These are phyloP conservation scores for Pterostichus niger DNA, from an alignment of 2,888 invertebrate species.

Conservation along the genomic window DNA sequence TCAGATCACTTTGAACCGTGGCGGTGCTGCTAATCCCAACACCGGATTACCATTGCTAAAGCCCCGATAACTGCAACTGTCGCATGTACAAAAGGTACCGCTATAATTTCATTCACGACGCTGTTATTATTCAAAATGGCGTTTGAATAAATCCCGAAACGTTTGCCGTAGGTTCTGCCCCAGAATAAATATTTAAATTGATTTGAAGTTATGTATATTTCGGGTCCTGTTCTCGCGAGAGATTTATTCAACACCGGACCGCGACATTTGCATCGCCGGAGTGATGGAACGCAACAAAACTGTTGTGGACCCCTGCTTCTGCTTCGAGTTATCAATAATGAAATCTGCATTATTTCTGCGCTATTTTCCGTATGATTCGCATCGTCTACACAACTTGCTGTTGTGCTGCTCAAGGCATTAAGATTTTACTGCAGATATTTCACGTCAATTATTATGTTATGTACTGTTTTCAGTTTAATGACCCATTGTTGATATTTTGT, in stretches of 20 bases:
- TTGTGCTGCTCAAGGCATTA: constrained; percentile 27
- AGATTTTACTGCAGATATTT: constrained; percentile 27
- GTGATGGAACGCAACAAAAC: constrained; percentile 10
- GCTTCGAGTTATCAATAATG: constrained; percentile 36
- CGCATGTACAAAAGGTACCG: constrained; percentile 56
- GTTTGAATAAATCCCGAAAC: constrained; percentile 65
- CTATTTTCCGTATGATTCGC: constrained; percentile 47
- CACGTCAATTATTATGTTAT: constrained; percentile 9
- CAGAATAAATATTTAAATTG: constrained; percentile 66
- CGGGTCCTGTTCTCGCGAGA: constrained; percentile 50
- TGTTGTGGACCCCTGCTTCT: constrained; percentile 11
- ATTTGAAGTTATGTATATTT: constrained; percentile 67
- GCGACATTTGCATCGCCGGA: constrained; percentile 43
- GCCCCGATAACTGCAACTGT: constrained; percentile 60
- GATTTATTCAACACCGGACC: constrained; percentile 64
- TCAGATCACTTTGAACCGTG: constrained; percentile 56
- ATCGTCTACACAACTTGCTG: neutral
- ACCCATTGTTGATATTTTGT: constrained; percentile 40
- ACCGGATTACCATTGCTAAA: constrained; percentile 60
- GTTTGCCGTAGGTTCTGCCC: constrained; percentile 59
- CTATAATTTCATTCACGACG: constrained; percentile 65
- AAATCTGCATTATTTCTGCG: constrained; percentile 54
- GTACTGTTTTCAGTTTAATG: constrained; percentile 33
- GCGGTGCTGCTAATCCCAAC: constrained; percentile 46
- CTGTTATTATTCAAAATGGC: constrained; percentile 66